These are phyloP conservation scores for Patiria miniata DNA, from an alignment of 35 echinoderm and acorn worm species.

Conservation along the genomic window DNA sequence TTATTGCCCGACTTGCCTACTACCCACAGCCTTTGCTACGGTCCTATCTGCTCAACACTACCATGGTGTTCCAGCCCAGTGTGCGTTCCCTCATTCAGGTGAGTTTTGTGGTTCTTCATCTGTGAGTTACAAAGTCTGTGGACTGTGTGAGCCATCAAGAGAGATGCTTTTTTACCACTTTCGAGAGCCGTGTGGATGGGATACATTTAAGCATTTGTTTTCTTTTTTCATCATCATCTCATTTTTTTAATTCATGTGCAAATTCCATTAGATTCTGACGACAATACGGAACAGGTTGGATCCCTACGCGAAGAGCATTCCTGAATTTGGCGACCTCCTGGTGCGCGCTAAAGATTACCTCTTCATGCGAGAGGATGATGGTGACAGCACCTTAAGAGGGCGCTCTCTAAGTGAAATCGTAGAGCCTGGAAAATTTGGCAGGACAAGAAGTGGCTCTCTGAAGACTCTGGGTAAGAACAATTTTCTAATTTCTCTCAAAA, in stretches of 20 bases:
- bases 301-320: constrained; percentile 49
- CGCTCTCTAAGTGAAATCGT: constrained; percentile 32
- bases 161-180: too few species aligned
- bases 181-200: too few species aligned
- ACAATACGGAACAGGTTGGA: constrained; percentile 69
- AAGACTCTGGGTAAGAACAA: background rate
- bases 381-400: constrained; percentile 15
- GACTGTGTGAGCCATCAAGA: too few species aligned
- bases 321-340: constrained; percentile 57
- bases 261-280: constrained; percentile 62
- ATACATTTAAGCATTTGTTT: too few species aligned
- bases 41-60: constrained; percentile 93
- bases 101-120: background rate
- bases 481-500: background rate
- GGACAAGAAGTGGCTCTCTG: background rate
- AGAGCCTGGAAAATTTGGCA: background rate
- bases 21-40: constrained; percentile 91
- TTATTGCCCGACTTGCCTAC: constrained; percentile 87
- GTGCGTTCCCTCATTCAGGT: constrained; percentile 91
- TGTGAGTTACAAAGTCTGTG: too few species aligned
- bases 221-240: too few species aligned
- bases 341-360: constrained; percentile 57
- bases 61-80: constrained; percentile 95
- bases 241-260: too few species aligned
- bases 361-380: constrained; percentile 49